Percentiles rank a stretch among this genome's conserved stretches.
Conservation (phyloP, 1,140 invertebrate genomes). For the Phymorhynchus buccinoides region DNA sequence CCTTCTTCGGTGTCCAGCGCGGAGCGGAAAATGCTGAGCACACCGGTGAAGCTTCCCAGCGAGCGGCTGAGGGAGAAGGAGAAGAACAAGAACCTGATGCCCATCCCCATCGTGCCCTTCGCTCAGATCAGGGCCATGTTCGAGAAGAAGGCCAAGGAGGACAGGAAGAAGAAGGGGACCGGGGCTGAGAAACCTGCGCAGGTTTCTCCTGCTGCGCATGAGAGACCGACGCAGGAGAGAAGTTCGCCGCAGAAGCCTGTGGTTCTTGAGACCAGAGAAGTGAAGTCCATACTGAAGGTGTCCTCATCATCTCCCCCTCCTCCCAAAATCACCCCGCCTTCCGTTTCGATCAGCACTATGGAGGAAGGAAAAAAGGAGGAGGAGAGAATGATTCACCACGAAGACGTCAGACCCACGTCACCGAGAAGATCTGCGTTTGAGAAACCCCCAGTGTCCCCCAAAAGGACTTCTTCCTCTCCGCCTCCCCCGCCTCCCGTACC, state of each 20-base stretch:
- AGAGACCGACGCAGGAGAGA: too few species aligned
- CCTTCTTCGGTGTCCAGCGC: conserved; percentile 38
- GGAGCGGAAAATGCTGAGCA: conserved; percentile 46
- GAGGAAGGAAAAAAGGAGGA: neutral
- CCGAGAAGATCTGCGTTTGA: neutral
- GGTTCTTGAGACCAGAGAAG: neutral
- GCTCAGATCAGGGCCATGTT: conserved; percentile 67
- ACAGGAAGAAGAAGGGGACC: neutral
- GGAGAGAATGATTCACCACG: neutral
- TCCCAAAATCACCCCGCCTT: neutral
- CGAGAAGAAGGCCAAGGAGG: conserved; percentile 55
- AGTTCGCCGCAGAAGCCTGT: too few species aligned
- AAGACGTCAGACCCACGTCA: neutral
- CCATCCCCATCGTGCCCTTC: conserved; percentile 69
- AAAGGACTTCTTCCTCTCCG: neutral
- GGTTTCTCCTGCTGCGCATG: too few species aligned
- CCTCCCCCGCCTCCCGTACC: neutral
- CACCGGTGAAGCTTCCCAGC: conserved; percentile 59
- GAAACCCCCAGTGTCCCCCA: neutral
- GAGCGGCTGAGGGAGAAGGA: conserved; percentile 63
- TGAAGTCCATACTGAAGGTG: neutral
- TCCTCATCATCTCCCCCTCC: neutral
- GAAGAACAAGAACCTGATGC: conserved; percentile 63
- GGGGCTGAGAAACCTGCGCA: neutral
- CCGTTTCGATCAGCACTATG: neutral